Conservation (phyloP, 2,888 invertebrate genomes). For the Digitonthophagus gazella region DNA sequence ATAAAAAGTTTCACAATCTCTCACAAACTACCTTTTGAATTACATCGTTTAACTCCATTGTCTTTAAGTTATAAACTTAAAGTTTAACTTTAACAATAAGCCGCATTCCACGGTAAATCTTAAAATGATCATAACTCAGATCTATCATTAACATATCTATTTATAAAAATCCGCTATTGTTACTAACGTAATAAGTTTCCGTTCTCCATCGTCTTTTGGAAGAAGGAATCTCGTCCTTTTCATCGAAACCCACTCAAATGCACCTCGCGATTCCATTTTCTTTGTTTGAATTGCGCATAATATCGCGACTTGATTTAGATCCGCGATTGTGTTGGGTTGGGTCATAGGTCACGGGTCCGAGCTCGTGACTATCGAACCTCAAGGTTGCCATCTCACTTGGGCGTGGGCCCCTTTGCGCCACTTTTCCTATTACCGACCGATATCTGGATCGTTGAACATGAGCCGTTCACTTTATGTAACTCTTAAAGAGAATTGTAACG, state of each 20-base stretch:
- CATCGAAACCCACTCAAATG: neutral
- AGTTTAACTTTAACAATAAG: no score
- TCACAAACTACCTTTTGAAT: no score
- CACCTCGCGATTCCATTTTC: neutral
- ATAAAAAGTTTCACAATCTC: no score
- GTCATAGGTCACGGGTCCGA: conserved; percentile 25
- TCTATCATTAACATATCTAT: neutral
- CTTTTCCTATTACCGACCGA: conserved; percentile 3
- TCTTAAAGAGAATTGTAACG: neutral
- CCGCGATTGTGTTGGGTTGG: conserved; percentile 10
- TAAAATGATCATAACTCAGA: neutral
- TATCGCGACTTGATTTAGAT: neutral
- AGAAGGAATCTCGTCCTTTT: neutral
- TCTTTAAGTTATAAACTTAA: no score
- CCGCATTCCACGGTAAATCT: no score
- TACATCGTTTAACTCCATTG: no score
- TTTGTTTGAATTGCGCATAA: neutral
- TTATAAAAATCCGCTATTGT: neutral
- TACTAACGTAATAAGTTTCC: no score
- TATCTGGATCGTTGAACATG: conserved; percentile 12
- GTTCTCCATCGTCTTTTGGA: neutral
- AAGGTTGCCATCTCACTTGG: conserved; percentile 23
- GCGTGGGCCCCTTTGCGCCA: conserved; percentile 9
- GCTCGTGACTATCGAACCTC: conserved; percentile 26
- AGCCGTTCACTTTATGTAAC: conserved; percentile 16